Evolutionary conservation across 2,888 invertebrate species (phyloP).

Genomic region (Apodemia hepburni): DNA sequence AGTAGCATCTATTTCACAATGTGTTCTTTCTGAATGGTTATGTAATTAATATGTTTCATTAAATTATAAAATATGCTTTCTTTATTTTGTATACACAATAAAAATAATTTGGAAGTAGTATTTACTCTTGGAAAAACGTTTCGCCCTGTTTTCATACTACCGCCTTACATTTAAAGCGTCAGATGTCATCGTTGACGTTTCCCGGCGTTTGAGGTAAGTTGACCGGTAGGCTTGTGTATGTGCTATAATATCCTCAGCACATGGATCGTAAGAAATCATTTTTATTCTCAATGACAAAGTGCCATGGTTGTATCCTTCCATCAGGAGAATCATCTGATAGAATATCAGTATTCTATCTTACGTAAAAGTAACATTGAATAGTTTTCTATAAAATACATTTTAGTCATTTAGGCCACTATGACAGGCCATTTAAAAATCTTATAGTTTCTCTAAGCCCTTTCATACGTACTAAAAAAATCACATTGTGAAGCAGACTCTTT

Average conservation of each 20-base stretch:
- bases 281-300: background rate
- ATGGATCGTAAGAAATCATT: background rate
- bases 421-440: background rate
- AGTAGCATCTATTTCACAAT: background rate
- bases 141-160: too few species aligned
- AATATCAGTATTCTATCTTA: background rate
- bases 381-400: too few species aligned
- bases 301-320: background rate
- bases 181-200: too few species aligned
- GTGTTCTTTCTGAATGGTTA: background rate
- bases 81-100: too few species aligned
- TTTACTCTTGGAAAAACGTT: too few species aligned
- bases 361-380: background rate
- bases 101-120: too few species aligned
- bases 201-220: too few species aligned
- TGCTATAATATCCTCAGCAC: background rate
- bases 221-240: background rate
- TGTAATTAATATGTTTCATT: too few species aligned
- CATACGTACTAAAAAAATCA: background rate
- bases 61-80: too few species aligned
- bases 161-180: too few species aligned
- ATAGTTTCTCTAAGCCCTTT: too few species aligned
- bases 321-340: background rate
- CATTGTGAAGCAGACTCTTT: slow-evolving; percentile 2
- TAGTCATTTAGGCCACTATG: background rate